A percentile compares a stretch with the other conserved stretches of the same genome.
Evolutionary conservation across 2,888 invertebrate genomes (phyloP).

Genomic region (Acrobasis suavella): DNA sequence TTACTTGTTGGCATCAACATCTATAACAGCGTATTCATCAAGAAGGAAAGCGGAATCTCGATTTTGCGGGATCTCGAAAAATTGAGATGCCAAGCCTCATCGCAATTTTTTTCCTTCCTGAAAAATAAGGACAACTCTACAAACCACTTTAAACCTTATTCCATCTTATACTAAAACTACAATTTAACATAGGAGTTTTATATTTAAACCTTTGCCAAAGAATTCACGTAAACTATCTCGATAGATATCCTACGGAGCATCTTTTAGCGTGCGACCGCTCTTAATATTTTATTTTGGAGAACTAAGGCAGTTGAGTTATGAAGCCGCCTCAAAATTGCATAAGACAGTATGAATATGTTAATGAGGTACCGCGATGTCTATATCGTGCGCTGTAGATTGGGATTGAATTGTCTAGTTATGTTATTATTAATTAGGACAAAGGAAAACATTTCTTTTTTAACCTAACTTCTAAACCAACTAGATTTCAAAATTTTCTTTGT

Average conservation of each 20-base stretch:
- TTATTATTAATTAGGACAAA: too few relatives aligned
- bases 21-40: too few relatives aligned
- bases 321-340: conserved; percentile 7
- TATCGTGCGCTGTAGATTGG: background rate
- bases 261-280: conserved; percentile 46
- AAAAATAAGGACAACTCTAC: conserved; percentile 39
- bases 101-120: conserved; percentile 53
- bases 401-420: background rate
- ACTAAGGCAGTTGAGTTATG: conserved; percentile 17
- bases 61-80: too few relatives aligned
- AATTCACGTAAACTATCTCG: conserved; percentile 54
- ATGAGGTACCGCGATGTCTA: background rate
- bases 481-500: too few relatives aligned
- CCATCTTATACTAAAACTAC: background rate
- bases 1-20: too few relatives aligned
- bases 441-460: too few relatives aligned
- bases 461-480: too few relatives aligned
- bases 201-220: conserved; percentile 31
- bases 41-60: too few relatives aligned
- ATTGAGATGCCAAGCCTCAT: too few relatives aligned
- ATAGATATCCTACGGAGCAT: conserved; percentile 54
- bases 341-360: conserved; percentile 15
- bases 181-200: conserved; percentile 27
- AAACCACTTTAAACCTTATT: conserved; percentile 38
- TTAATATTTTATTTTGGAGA: conserved; percentile 17